Base-by-base conservation (phyloP, 1,140 invertebrate genomes). In the Penaeus indicus region DNA sequence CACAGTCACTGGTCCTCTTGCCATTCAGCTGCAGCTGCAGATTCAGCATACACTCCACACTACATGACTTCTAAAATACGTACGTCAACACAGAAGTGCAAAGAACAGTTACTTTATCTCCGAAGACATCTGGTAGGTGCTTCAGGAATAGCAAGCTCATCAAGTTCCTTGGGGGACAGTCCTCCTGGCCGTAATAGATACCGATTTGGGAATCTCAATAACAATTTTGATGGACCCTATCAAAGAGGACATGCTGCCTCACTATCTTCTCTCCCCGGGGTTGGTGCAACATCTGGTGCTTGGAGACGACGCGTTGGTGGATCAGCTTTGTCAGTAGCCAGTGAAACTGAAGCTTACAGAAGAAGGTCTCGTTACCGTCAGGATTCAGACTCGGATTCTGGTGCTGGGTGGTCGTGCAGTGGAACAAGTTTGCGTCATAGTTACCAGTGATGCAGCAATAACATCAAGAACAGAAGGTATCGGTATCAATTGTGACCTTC, bases 1-100 rank as follows among this genome's bases (percentile, higher is more conserved):
- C 85, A 86, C 38, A 79, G 60, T 25, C 85, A 86, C 85, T 86
- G 85, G 85, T 60, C 85, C 19, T 79, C 85, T 38, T 86, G 85
- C 27, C 85, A 86, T 67, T 38, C 85, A 47, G 2, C 85, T 19
- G 77, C 85, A 47, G 11, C 77, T 67, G 25, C 72, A 42, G 72
- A 86, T 22, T 21, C 42, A 5, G 63, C 47, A 18, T 86, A 86
- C 22, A 86, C 77, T 19, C 85, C 85, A 54, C 77, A 60, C 10
- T 80, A 61, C 18, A 63, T 79, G 11, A 80, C 64, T 54, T 62
- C 62, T 7, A 38, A 63, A 25, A 63, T 86, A 42, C 62, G 79
- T 18, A 21, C 62, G 25, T 86, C 85, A 19, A 63, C 77, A 38
- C 85, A 86, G 38, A 61, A 86, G 54, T 86, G 85, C 63, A 63